Evolutionary conservation across 2,888 invertebrate genomes (phyloP).

Genomic region (Bunonema sp.): DNA sequence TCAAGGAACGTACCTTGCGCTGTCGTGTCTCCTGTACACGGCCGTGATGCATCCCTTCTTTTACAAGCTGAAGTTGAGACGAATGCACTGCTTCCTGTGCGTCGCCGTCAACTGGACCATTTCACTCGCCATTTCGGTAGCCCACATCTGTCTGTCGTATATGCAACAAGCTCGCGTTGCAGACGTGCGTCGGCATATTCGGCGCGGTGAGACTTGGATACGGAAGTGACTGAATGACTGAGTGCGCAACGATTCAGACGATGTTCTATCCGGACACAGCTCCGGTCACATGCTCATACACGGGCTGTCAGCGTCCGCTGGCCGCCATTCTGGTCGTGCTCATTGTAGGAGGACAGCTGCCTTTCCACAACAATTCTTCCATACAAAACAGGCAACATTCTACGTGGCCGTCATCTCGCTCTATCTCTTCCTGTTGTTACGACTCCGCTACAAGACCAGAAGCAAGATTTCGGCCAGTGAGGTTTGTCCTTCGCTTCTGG

Average conservation of each 20-base stretch:
- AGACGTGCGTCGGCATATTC: slow-evolving; percentile 28
- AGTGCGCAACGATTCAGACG: no score
- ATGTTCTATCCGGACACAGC: slow-evolving; percentile 20
- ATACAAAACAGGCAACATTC: no score
- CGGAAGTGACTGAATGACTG: no score
- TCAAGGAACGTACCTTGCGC: slow-evolving; percentile 25
- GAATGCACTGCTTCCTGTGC: slow-evolving; percentile 18
- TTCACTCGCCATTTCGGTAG: slow-evolving; percentile 17
- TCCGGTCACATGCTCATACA: slow-evolving; percentile 24
- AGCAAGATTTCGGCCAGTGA: no score
- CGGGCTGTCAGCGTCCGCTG: slow-evolving; percentile 24
- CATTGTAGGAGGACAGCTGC: no score
- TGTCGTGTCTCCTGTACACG: slow-evolving; percentile 26
- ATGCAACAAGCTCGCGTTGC: slow-evolving; percentile 3
- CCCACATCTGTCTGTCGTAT: background rate
- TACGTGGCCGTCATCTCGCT: no score
- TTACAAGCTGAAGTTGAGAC: slow-evolving; percentile 18
- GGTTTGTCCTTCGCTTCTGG: no score
- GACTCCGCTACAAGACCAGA: no score
- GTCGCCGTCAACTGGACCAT: slow-evolving; percentile 26
- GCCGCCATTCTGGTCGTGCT: slow-evolving; percentile 22
- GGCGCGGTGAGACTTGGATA: no score
- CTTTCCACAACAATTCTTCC: no score
- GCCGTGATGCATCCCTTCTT: slow-evolving; percentile 31
- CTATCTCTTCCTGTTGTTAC: no score